Percentiles rank a stretch among this genome's conserved stretches.
Conservation (phyloP, 1,140 invertebrate species). For the Caenorhabditis elegans region WBcel235 BX284606.5:8763001-8763500, state of each 20-base stretch:
- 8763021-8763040: slow-evolving; percentile 10
- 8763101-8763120: slow-evolving; percentile 15
- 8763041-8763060: no score
- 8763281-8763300: not conserved
- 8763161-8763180: slow-evolving; percentile 12
- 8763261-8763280: not conserved
- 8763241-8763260: slow-evolving; percentile 1
- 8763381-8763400: no score
- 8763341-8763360: not conserved
- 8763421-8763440: no score
- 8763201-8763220: slow-evolving; percentile 9
- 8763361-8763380: not conserved
- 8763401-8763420: no score
- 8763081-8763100: not conserved
- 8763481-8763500: no score
- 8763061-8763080: not conserved
- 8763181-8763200: not conserved
- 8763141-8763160: slow-evolving; percentile 4
- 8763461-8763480: no score
- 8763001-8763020: not conserved
- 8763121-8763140: not conserved
- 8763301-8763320: slow-evolving; percentile 30
- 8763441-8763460: no score
- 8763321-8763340: slow-evolving; percentile 8
- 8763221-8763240: not conserved